These are phyloP conservation scores for Phrynocephalus forsythii DNA, from an alignment of 2,797 vertebrate species.

Conservation along the genomic window DNA sequence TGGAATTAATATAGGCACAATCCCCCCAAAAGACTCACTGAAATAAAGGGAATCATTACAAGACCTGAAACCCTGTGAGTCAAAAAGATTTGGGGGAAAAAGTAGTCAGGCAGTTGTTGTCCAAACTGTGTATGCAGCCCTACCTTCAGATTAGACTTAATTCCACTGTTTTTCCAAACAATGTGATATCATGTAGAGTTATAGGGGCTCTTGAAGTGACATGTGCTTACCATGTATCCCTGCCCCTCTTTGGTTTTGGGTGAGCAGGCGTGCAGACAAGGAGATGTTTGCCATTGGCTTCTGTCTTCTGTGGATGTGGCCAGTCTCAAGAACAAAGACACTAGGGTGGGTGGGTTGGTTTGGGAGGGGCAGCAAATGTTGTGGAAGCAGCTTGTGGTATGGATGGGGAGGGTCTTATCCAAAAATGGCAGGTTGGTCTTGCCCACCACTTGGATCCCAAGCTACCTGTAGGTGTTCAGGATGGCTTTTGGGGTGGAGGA, in stretches of 20 bases:
- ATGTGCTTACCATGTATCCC: background rate
- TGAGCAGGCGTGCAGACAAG: background rate
- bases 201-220: background rate
- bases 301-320: background rate
- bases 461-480: background rate
- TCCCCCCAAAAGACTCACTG: background rate
- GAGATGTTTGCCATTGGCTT: background rate
- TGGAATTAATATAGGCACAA: background rate
- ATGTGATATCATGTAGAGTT: too few species aligned
- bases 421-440: background rate
- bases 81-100: too few species aligned
- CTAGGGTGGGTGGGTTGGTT: background rate
- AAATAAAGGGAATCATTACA: background rate
- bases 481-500: too few species aligned
- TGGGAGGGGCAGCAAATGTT: background rate
- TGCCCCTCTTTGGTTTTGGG: background rate
- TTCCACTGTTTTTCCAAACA: background rate
- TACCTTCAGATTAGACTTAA: background rate
- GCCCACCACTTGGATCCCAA: too few species aligned
- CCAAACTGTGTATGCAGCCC: background rate
- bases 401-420: background rate
- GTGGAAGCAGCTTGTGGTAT: too few species aligned
- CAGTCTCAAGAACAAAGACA: background rate
- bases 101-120: background rate
- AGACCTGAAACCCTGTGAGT: background rate